These are phyloP conservation scores for Aurelia aurita DNA, from an alignment of 30 jellyfish, hydroid and myxozoan genomes.

Conservation along the genomic window DNA sequence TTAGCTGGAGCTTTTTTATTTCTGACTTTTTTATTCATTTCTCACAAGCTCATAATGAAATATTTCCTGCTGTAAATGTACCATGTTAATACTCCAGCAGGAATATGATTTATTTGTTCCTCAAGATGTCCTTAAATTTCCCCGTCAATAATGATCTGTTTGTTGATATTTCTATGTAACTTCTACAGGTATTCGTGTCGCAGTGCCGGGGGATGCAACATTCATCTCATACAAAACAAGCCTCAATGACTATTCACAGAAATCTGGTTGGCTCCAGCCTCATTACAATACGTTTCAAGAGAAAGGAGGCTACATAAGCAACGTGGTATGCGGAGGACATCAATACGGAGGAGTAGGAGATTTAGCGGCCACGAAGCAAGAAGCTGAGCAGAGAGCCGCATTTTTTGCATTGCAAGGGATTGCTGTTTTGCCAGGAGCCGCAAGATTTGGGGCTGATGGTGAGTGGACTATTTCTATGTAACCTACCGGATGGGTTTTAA, in stretches of 20 bases:
- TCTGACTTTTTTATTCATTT: too few relatives aligned
- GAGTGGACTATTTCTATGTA: too few relatives aligned
- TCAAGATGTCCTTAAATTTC: too few relatives aligned
- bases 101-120: not conserved
- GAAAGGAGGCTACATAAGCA: slow-evolving; percentile 72
- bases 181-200: slow-evolving; percentile 78
- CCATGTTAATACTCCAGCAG: not conserved
- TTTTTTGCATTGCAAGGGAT: slow-evolving; percentile 84
- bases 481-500: too few relatives aligned
- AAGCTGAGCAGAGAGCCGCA: slow-evolving; percentile 98
- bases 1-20: too few relatives aligned
- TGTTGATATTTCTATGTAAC: too few relatives aligned
- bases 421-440: slow-evolving; percentile 74
- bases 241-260: slow-evolving; percentile 96
- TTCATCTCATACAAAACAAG: slow-evolving; percentile 98
- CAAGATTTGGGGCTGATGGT: slow-evolving; percentile 83
- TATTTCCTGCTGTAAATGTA: not conserved
- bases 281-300: slow-evolving; percentile 73
- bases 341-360: slow-evolving; percentile 89
- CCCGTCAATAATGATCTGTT: too few relatives aligned
- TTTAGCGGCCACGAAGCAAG: slow-evolving; percentile 81
- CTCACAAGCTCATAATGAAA: too few relatives aligned
- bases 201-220: slow-evolving; percentile 97
- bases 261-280: slow-evolving; percentile 95
- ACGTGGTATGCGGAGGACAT: slow-evolving; percentile 89